These are phyloP conservation scores for Eledona agricola DNA, from an alignment of 2,888 invertebrate species.

Conservation along the genomic window DNA sequence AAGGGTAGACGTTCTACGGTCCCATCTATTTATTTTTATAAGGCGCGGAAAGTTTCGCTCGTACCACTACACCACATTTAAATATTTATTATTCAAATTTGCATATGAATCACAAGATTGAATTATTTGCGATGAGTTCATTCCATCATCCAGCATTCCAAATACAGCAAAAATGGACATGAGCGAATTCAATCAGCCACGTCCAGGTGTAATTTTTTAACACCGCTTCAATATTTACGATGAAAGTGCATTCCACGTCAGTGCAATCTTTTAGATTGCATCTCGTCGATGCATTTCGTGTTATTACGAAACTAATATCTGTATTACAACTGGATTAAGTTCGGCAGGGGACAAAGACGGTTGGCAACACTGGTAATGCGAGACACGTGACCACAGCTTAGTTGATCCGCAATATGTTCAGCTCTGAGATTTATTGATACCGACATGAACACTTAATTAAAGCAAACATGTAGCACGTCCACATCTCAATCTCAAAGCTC, in stretches of 20 bases:
- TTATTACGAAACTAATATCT: conserved; percentile 48
- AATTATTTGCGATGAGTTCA: too few relatives aligned
- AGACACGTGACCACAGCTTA: conserved; percentile 56
- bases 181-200: too few relatives aligned
- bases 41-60: too few relatives aligned
- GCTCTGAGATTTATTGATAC: conserved; percentile 57
- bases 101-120: too few relatives aligned
- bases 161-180: too few relatives aligned
- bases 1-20: too few relatives aligned
- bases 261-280: conserved; percentile 3
- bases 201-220: neutral
- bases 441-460: conserved; percentile 59
- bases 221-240: neutral
- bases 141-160: too few relatives aligned
- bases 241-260: conserved; percentile 11
- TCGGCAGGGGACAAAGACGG: conserved; percentile 46
- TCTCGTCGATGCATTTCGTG: conserved; percentile 3
- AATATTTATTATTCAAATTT: too few relatives aligned
- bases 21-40: too few relatives aligned
- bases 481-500: too few relatives aligned
- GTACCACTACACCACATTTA: too few relatives aligned
- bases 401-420: conserved; percentile 58
- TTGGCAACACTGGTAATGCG: conserved; percentile 54
- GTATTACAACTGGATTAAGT: conserved; percentile 52
- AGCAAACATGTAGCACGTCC: conserved; percentile 4